These are phyloP conservation scores for Capromys pilorides DNA, from an alignment of 2,797 vertebrate genomes.

Conservation along the genomic window DNA sequence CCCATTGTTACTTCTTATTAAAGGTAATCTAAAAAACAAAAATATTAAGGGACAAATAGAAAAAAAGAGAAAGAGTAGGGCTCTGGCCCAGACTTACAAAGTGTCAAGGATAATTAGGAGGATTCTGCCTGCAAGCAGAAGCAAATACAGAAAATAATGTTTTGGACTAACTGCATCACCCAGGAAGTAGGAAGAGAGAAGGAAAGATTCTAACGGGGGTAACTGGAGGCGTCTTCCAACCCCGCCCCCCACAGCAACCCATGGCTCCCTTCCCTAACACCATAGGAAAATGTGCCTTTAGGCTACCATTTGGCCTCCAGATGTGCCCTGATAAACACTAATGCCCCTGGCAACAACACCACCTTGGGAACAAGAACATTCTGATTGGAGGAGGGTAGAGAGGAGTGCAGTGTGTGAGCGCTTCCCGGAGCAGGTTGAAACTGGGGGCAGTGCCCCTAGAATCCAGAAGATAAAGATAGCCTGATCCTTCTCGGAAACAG, in stretches of 20 bases:
- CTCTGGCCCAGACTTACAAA: neutral
- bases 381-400: neutral
- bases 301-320: neutral
- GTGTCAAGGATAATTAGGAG: neutral
- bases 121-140: neutral
- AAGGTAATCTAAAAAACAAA: too few relatives aligned
- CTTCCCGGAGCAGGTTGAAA: neutral
- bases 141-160: neutral
- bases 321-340: neutral
- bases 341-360: neutral
- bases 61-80: neutral
- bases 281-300: neutral
- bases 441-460: neutral
- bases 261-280: neutral
- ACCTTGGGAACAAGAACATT: neutral
- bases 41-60: too few relatives aligned
- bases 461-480: neutral
- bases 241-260: neutral
- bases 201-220: fast-evolving
- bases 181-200: neutral
- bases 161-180: neutral
- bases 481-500: neutral
- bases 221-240: neutral
- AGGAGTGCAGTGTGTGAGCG: neutral
- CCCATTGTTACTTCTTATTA: too few relatives aligned